Base-by-base conservation (phyloP, 92 coral and sea anemone genomes). In the Chrysogorgia sp. region DNA sequence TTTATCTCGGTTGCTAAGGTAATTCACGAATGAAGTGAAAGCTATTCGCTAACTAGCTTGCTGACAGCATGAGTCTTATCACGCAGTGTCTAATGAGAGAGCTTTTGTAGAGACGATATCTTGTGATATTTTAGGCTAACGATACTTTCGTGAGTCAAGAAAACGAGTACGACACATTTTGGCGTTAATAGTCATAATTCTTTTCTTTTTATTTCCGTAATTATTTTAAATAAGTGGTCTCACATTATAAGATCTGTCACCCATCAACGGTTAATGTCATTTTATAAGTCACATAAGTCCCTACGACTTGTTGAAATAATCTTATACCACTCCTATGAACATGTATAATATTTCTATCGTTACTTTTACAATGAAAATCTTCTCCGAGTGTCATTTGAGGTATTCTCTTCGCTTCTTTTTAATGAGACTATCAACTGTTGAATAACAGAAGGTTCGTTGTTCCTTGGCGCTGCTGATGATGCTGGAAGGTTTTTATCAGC, bases 361-460 rank as follows among this genome's bases (percentile, higher is more conserved):
- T 2, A 47, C 7, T 47, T 7, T 47, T 56, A 72, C 50, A 72
- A 34, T 1, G 79, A 49, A 14, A 55, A 22, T 28, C 65, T 72
- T 53, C 79, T 64, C 31, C 26, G 55, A 20, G 65, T 28, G 21
- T 72, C 40, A 12, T 52, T 72, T 52, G 55, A 33, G 26, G 21
- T 32, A 1, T 49, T 21, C 34, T 72, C 79, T 10, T 14, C 35
- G 2, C 33, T 82, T 8, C 87, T 77, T 19, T 88, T 86, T 45
- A 92, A 76, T 5, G 91, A 88, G 34, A 96, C 59, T 26, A 82
- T 84, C 20, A 92, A 66, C 79, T 96, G 92, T 14, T 87, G 76
- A 17, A 96, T 92, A 13, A 96, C 90, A 4, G 96, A 96, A 14
- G 99, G 96, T 19, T 87, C 92, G 29, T 92, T 96, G 58, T 88